phyloP scores from a whole-genome alignment of 2,888 invertebrate genomes.

The Iselma pallidipennis region DNA sequence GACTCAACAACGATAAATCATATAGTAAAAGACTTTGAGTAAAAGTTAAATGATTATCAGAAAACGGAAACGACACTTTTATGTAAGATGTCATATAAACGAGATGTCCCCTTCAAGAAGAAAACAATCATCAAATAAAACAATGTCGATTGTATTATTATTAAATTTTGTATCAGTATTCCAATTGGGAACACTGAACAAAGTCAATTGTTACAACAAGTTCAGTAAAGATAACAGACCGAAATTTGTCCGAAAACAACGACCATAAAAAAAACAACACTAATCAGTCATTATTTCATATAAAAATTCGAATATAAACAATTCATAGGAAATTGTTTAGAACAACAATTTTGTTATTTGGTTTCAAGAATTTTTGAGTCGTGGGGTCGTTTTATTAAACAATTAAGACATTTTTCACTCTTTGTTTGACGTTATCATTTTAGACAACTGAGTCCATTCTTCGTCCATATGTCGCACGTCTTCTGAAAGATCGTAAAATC shows the following conservation, averaged over 20 bases:
- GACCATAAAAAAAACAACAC: too few species aligned
- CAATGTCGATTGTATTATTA: conserved; percentile 19
- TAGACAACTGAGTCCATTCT: too few species aligned
- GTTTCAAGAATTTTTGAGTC: background rate
- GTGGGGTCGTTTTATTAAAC: too few species aligned
- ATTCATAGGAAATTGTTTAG: background rate
- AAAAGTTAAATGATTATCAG: conserved; percentile 12
- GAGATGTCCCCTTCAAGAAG: conserved; percentile 2
- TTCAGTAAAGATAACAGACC: background rate
- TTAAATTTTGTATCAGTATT: conserved; percentile 13
- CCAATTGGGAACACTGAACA: background rate
- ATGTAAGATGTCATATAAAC: conserved; percentile 24
- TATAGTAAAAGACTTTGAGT: background rate
- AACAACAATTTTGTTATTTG: background rate
- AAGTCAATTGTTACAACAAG: background rate
- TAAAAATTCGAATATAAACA: background rate
- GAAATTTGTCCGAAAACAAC: background rate
- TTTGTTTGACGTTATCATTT: too few species aligned
- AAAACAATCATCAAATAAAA: conserved; percentile 21
- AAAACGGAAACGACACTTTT: conserved; percentile 24
- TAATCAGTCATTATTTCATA: background rate
- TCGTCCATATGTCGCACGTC: background rate
- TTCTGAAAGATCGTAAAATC: background rate
- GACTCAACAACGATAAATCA: conserved; percentile 19
- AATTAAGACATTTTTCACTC: too few species aligned